Evolutionary conservation across 2,888 invertebrate species (phyloP).

Genomic region (Heliconius charithonia): DNA sequence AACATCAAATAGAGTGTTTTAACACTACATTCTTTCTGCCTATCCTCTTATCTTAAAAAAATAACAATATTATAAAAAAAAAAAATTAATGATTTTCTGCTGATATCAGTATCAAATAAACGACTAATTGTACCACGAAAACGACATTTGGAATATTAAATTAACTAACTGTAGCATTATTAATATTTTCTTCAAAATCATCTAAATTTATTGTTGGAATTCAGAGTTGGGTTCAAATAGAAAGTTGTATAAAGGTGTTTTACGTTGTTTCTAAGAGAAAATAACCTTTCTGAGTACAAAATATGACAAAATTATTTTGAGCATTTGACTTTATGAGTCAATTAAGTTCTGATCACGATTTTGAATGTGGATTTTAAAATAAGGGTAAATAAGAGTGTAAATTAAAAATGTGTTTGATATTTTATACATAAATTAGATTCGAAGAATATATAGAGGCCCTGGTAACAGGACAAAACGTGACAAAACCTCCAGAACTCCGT

Average conservation of each 20-base stretch:
- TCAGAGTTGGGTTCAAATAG: conserved; percentile 3
- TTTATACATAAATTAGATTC: no score
- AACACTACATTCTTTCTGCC: no score
- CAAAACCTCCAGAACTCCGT: background rate
- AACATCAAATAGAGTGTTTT: no score
- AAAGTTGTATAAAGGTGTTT: conserved; percentile 21
- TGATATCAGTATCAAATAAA: background rate
- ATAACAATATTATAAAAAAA: no score
- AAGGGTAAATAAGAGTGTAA: background rate
- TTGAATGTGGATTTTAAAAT: background rate
- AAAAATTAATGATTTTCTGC: no score
- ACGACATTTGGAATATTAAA: conserved; percentile 1
- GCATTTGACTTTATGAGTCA: background rate
- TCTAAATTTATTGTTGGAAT: conserved; percentile 5
- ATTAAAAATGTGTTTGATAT: no score
- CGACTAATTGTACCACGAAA: conserved; percentile 6
- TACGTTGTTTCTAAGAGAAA: background rate
- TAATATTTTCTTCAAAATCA: background rate
- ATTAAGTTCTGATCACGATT: background rate
- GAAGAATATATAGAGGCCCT: background rate
- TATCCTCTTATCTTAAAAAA: no score
- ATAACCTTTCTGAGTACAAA: background rate
- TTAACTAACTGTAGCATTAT: conserved; percentile 8
- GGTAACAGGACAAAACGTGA: background rate
- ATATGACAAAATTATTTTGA: conserved; percentile 16